Percentiles rank a stretch among this genome's conserved stretches.
phyloP scores from a whole-genome alignment of 2,797 vertebrate genomes.

The Darevskia nairensis region DNA sequence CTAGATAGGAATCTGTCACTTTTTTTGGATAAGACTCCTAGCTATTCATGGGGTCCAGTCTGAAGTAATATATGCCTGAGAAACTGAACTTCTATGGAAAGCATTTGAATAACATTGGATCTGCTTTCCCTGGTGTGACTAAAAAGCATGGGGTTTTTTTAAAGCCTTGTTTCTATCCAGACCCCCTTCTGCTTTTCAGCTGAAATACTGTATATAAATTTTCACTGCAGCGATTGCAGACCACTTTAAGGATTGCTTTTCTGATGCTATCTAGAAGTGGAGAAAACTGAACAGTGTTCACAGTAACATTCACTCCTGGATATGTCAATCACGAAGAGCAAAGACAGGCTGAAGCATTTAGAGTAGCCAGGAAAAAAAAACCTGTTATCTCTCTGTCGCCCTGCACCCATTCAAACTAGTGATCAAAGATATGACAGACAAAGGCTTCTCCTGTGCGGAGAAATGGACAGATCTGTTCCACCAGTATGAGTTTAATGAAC shows the following conservation, averaged over 20 bases:
- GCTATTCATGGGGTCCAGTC: constrained; percentile 66
- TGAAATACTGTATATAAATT: constrained; percentile 5
- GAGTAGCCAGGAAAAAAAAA: constrained; percentile 12
- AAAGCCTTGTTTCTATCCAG: constrained; percentile 59
- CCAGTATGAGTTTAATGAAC: constrained; percentile 16
- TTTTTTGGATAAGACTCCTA: constrained; percentile 40
- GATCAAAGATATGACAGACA: constrained; percentile 51
- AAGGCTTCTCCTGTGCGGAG: constrained; percentile 52
- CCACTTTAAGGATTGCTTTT: not conserved
- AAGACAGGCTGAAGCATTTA: constrained; percentile 36
- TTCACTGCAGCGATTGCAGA: not conserved
- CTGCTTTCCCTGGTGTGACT: constrained; percentile 75
- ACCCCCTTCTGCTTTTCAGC: constrained; percentile 50
- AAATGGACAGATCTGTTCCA: not conserved
- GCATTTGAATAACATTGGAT: constrained; percentile 74
- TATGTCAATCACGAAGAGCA: not conserved
- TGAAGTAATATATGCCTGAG: constrained; percentile 78
- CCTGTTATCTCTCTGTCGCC: constrained; percentile 24
- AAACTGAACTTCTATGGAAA: constrained; percentile 78
- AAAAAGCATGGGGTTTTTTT: constrained; percentile 46
- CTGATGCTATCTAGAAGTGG: not conserved
- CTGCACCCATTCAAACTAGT: constrained; percentile 20
- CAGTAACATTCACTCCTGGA: not conserved
- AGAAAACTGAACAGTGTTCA: constrained; percentile 55
- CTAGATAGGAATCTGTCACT: constrained; percentile 43